These are phyloP conservation scores for Cylindroiulus punctatus DNA, from an alignment of 2,888 invertebrate genomes.

Conservation along the genomic window DNA sequence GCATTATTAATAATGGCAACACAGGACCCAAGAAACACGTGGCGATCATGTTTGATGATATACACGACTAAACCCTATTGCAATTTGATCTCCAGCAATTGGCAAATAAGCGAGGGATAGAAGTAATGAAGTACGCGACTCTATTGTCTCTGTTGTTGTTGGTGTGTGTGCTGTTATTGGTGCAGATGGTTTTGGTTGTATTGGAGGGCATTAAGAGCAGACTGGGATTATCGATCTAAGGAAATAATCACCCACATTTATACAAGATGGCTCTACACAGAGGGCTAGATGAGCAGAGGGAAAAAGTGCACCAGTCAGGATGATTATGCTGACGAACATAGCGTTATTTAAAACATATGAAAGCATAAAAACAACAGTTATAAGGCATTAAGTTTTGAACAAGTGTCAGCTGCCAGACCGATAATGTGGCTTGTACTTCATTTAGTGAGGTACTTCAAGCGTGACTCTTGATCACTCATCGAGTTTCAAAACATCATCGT, in stretches of 20 bases:
- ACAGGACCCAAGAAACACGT: background rate
- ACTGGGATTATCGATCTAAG: conserved; percentile 28
- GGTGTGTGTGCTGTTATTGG: conserved; percentile 17
- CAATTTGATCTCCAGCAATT: conserved; percentile 34
- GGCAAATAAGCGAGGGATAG: conserved; percentile 42
- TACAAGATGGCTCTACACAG: background rate
- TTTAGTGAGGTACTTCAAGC: no score
- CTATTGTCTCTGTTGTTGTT: background rate
- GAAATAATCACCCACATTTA: conserved; percentile 35
- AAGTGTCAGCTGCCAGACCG: no score
- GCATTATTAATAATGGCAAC: conserved; percentile 17
- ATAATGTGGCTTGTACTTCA: no score
- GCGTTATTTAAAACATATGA: background rate
- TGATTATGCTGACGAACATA: background rate
- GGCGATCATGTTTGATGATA: conserved; percentile 24
- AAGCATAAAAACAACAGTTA: background rate
- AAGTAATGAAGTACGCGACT: conserved; percentile 15
- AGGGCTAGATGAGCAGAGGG: background rate
- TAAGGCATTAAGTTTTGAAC: background rate
- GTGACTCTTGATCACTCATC: no score
- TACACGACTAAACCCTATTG: conserved; percentile 27
- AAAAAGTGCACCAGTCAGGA: background rate
- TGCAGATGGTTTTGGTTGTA: conserved; percentile 20
- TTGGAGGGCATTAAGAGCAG: background rate
- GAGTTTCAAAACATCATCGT: no score